Percentiles rank a stretch among this genome's conserved stretches.
Evolutionary conservation across 2,888 invertebrate species (phyloP).

Genomic region (Drosophila mercatorum): DNA sequence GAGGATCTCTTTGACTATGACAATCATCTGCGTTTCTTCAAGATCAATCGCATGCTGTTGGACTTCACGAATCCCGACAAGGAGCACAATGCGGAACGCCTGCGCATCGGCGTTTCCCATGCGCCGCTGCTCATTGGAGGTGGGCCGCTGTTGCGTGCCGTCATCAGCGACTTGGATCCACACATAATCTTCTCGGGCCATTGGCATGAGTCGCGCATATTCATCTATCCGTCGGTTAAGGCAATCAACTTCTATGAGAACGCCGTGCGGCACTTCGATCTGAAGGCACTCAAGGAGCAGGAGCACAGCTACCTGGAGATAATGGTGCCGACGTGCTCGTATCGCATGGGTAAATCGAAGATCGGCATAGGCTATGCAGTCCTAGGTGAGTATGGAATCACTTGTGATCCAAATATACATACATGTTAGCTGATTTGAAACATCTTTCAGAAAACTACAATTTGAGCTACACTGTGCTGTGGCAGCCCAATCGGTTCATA

Average conservation of each 20-base stretch:
- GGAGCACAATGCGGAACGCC: constrained; percentile 77
- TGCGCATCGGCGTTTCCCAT: constrained; percentile 89
- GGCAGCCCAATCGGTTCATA: constrained; percentile 83
- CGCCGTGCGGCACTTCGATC: constrained; percentile 78
- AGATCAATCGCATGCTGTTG: constrained; percentile 89
- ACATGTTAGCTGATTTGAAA: background rate
- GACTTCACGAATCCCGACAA: constrained; percentile 87
- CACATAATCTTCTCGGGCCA: constrained; percentile 90
- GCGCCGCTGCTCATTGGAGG: constrained; percentile 86
- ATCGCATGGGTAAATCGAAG: constrained; percentile 95
- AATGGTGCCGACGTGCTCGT: constrained; percentile 96
- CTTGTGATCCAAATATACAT: too few relatives aligned
- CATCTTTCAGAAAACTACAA: constrained; percentile 76
- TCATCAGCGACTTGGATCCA: constrained; percentile 88
- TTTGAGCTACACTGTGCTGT: constrained; percentile 83
- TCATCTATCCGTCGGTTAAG: constrained; percentile 82
- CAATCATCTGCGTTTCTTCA: constrained; percentile 88
- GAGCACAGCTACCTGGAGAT: constrained; percentile 89
- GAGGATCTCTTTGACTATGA: constrained; percentile 87
- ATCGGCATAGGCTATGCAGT: constrained; percentile 95
- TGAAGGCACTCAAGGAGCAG: constrained; percentile 77
- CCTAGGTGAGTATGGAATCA: constrained; percentile 87
- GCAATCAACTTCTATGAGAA: constrained; percentile 82
- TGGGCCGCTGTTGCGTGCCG: constrained; percentile 85
- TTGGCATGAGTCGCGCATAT: constrained; percentile 86